Evolutionary conservation across 2,888 invertebrate genomes (phyloP).

Genomic region (Tupiocoris notatus): DNA sequence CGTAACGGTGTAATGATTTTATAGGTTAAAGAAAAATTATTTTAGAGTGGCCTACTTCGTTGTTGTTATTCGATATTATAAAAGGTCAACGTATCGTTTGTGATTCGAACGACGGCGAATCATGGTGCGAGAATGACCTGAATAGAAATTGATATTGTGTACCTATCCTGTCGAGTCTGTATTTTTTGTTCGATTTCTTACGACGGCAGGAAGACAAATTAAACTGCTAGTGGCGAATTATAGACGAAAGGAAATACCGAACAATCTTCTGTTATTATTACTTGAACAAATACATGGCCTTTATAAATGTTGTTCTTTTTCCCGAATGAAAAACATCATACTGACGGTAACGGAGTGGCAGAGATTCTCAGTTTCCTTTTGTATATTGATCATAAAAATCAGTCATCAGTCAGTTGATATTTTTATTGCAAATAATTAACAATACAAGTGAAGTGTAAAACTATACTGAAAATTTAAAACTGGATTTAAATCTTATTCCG

Average conservation of each 20-base stretch:
- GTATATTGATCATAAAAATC: too few relatives aligned
- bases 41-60: conserved; percentile 27
- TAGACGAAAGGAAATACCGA: conserved; percentile 28
- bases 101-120: neutral
- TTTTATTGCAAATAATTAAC: too few relatives aligned
- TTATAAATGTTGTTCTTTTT: conserved; percentile 13
- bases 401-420: too few relatives aligned
- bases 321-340: too few relatives aligned
- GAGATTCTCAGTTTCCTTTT: too few relatives aligned
- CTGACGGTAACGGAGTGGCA: too few relatives aligned
- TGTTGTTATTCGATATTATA: neutral
- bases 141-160: neutral
- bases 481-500: too few relatives aligned
- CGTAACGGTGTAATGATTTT: conserved; percentile 8
- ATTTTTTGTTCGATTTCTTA: neutral
- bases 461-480: too few relatives aligned
- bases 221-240: conserved; percentile 32
- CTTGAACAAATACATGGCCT: conserved; percentile 41
- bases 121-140: conserved; percentile 1
- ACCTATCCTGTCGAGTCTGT: neutral
- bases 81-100: neutral
- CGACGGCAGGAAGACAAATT: conserved; percentile 8
- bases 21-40: neutral
- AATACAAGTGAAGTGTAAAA: too few relatives aligned
- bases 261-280: conserved; percentile 36